Evolutionary conservation across 2,113 vertebrate species (phyloP).

Genomic region (Suncus etruscus): DNA sequence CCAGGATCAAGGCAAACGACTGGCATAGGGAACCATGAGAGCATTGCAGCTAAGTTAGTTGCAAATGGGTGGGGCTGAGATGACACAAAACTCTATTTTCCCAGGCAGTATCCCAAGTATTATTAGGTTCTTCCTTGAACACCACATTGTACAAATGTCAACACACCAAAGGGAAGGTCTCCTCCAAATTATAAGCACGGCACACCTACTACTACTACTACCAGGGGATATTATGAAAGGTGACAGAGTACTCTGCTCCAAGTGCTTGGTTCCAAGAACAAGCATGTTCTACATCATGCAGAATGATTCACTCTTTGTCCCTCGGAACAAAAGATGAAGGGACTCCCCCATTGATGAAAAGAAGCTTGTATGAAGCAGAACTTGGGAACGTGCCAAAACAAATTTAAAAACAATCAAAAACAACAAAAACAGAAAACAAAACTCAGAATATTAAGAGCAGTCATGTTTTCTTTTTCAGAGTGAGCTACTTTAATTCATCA

Average conservation of each 20-base stretch:
- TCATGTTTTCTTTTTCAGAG: neutral
- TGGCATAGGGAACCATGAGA: neutral
- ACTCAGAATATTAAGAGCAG: neutral
- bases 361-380: neutral
- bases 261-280: neutral
- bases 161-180: neutral
- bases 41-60: neutral
- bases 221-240: neutral
- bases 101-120: neutral
- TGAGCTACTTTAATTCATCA: conserved; percentile 1
- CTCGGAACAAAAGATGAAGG: conserved; percentile 8
- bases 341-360: conserved; percentile 20
- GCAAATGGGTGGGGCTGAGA: neutral
- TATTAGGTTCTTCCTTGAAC: conserved; percentile 16
- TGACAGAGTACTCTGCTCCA: neutral
- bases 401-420: neutral
- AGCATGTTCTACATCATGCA: neutral
- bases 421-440: neutral
- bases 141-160: neutral
- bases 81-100: conserved; percentile 13
- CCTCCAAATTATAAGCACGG: neutral
- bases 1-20: neutral
- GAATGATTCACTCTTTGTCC: neutral
- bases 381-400: conserved; percentile 31
- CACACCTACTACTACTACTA: neutral